Percentiles rank a stretch among this genome's conserved stretches.
phyloP scores from a whole-genome alignment of 2,888 invertebrate genomes.

The Bibio marci region DNA sequence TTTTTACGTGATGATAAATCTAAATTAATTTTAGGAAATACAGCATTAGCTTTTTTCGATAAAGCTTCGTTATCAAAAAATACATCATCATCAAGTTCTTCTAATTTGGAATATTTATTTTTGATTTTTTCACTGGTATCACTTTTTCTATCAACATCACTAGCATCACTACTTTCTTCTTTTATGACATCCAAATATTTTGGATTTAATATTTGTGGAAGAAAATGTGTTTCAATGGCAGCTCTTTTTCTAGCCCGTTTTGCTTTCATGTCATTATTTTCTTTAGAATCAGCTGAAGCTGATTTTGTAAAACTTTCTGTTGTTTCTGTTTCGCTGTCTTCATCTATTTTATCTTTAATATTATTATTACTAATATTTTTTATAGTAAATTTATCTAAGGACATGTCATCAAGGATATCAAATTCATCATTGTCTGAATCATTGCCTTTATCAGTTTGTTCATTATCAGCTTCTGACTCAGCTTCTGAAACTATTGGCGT shows the following conservation, averaged over 20 bases:
- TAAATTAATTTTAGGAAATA: conserved; percentile 26
- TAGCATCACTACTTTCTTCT: conserved; percentile 56
- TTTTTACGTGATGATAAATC: conserved; percentile 23
- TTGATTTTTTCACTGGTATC: conserved; percentile 12
- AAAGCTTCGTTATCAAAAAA: conserved; percentile 27
- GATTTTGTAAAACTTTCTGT: not conserved
- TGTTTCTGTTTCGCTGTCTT: too few relatives aligned
- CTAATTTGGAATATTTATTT: conserved; percentile 10
- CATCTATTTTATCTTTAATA: too few relatives aligned
- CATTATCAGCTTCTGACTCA: conserved; percentile 39
- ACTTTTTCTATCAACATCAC: conserved; percentile 35
- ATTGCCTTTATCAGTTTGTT: too few relatives aligned
- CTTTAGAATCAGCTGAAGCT: conserved; percentile 12
- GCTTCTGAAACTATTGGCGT: conserved; percentile 43
- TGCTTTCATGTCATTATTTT: conserved; percentile 20
- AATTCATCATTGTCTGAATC: not conserved
- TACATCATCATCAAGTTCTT: conserved; percentile 35
- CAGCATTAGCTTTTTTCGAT: conserved; percentile 23
- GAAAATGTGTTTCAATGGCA: conserved; percentile 36
- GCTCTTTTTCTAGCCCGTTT: conserved; percentile 35
- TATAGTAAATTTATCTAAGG: too few relatives aligned
- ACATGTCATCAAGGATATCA: too few relatives aligned
- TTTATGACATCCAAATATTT: conserved; percentile 53
- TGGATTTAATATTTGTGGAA: conserved; percentile 40
- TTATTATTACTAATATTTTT: too few relatives aligned